phyloP scores from a whole-genome alignment of 2,888 invertebrate genomes.

The Gasteruption jaculator region DNA sequence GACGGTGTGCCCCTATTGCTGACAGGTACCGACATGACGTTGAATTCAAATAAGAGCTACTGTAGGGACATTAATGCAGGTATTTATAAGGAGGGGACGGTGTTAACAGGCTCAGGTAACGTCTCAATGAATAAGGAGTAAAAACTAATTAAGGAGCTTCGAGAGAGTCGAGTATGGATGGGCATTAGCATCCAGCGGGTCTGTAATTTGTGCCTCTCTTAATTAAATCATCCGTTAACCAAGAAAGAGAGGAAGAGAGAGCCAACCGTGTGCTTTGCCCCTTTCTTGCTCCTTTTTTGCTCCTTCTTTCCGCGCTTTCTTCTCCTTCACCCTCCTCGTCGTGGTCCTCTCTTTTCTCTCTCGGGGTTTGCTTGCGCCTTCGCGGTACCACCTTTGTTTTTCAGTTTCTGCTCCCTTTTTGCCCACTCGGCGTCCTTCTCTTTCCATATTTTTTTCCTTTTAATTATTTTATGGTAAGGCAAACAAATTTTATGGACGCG shows the following conservation, averaged over 20 bases:
- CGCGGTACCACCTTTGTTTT: slow-evolving; percentile 29
- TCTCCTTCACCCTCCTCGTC: slow-evolving; percentile 19
- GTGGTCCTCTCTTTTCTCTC: slow-evolving; percentile 18
- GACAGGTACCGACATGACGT: too few relatives aligned
- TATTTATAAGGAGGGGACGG: slow-evolving; percentile 5
- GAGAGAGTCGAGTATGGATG: slow-evolving; percentile 43
- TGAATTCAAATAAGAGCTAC: too few relatives aligned
- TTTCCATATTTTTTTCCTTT: slow-evolving; percentile 21
- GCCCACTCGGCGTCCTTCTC: slow-evolving; percentile 19
- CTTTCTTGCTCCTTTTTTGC: slow-evolving; percentile 20
- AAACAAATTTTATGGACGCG: slow-evolving; percentile 46
- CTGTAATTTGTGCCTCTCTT: slow-evolving; percentile 53
- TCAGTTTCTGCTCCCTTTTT: slow-evolving; percentile 11
- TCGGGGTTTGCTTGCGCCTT: not conserved
- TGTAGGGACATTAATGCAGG: too few relatives aligned
- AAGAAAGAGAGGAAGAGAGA: too few relatives aligned
- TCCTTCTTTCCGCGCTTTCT: slow-evolving; percentile 23
- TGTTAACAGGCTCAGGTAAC: slow-evolving; percentile 26
- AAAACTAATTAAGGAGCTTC: slow-evolving; percentile 48
- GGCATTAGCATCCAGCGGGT: slow-evolving; percentile 50
- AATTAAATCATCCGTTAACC: slow-evolving; percentile 53
- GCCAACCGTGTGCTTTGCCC: slow-evolving; percentile 27
- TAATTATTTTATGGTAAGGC: slow-evolving; percentile 36
- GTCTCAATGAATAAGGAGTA: slow-evolving; percentile 44
- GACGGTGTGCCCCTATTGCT: too few relatives aligned